These are phyloP conservation scores for Drosophila fuyamai DNA, from an alignment of 1,140 invertebrate species.

Conservation along the genomic window DNA sequence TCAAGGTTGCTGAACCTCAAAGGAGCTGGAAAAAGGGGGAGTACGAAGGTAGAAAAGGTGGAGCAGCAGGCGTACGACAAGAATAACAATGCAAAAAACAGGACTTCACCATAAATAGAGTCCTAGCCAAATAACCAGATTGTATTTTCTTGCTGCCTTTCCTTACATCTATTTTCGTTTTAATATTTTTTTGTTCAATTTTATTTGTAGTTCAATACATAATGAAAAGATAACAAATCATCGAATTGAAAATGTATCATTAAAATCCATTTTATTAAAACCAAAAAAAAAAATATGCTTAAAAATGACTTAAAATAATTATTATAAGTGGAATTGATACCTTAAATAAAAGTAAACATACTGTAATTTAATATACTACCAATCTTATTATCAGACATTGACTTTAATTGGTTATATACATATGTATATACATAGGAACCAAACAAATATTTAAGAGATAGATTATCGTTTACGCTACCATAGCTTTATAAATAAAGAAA, in stretches of 20 bases:
- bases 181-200: not conserved
- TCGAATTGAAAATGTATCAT: too few species aligned
- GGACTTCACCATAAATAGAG: slow-evolving; percentile 60
- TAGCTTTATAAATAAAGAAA: not conserved
- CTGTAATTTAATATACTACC: too few species aligned
- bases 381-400: too few species aligned
- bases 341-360: too few species aligned
- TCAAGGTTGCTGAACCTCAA: slow-evolving; percentile 70
- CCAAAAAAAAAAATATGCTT: too few species aligned
- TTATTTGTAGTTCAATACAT: not conserved
- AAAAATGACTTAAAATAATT: too few species aligned
- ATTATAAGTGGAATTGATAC: too few species aligned
- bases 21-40: slow-evolving; percentile 13
- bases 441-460: not conserved
- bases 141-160: slow-evolving; percentile 1
- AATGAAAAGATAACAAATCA: not conserved
- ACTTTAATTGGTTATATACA: too few species aligned
- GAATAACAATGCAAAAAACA: slow-evolving; percentile 31
- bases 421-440: too few species aligned
- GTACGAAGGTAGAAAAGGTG: not conserved
- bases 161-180: slow-evolving; percentile 4
- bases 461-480: not conserved
- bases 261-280: too few species aligned
- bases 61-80: not conserved
- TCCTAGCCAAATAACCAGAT: slow-evolving; percentile 50